These are phyloP conservation scores for Yponomeuta sedellus DNA, from an alignment of 2,888 invertebrate genomes.

Conservation along the genomic window DNA sequence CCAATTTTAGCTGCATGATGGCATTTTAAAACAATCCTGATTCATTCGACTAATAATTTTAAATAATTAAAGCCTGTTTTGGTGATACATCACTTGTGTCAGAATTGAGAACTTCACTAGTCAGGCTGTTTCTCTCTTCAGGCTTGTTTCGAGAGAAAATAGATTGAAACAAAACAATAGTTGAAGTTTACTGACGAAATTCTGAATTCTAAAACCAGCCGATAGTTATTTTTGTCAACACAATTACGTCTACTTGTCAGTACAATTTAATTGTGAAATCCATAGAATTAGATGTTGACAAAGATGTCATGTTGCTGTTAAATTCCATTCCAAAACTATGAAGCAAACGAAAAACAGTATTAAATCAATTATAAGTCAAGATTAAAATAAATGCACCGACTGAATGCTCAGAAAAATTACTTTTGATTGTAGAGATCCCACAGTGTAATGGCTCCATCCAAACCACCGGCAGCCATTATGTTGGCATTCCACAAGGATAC, in stretches of 20 bases:
- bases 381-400: constrained; percentile 9
- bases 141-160: too few species aligned
- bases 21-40: background rate
- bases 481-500: constrained; percentile 83
- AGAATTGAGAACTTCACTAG: too few species aligned
- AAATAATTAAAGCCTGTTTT: constrained; percentile 14
- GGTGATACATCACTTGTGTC: background rate
- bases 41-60: constrained; percentile 7
- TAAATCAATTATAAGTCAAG: background rate
- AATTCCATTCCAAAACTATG: constrained; percentile 16
- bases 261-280: background rate
- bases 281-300: background rate
- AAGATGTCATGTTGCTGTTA: background rate
- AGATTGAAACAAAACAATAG: too few species aligned
- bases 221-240: constrained; percentile 26
- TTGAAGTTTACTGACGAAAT: background rate
- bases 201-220: background rate
- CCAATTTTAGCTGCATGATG: constrained; percentile 38
- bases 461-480: constrained; percentile 86
- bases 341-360: background rate
- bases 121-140: too few species aligned
- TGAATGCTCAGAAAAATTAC: constrained; percentile 28
- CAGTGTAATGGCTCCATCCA: constrained; percentile 85
- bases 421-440: constrained; percentile 86
- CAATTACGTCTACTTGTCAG: constrained; percentile 28